Evolutionary conservation across 2,888 invertebrate species (phyloP).

Genomic region (Itoplectis maculator): DNA sequence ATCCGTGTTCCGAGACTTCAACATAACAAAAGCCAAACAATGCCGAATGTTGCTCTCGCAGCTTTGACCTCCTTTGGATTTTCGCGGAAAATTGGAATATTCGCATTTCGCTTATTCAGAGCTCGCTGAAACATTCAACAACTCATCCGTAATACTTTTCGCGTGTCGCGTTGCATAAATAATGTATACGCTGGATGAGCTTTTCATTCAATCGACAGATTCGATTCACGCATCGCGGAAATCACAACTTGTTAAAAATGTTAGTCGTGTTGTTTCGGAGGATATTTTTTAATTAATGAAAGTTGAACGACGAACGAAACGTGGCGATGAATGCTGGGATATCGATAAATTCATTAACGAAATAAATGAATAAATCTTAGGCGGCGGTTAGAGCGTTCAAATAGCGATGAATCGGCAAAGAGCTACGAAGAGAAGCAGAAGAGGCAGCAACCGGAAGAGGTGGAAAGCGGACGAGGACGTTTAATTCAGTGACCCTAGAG

Average conservation of each 20-base stretch:
- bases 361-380: conserved; percentile 15
- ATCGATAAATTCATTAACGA: conserved; percentile 38
- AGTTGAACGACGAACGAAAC: neutral
- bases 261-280: neutral
- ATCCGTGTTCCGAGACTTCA: neutral
- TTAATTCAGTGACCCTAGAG: conserved; percentile 54
- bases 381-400: conserved; percentile 13
- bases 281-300: neutral
- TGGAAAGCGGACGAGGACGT: conserved; percentile 27
- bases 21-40: neutral
- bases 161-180: neutral
- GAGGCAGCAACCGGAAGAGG: conserved; percentile 16
- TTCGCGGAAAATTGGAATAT: no score
- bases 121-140: neutral
- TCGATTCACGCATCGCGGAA: neutral
- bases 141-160: neutral
- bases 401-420: conserved; percentile 41
- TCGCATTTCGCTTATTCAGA: neutral
- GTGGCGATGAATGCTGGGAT: neutral
- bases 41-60: neutral
- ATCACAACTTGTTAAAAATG: neutral
- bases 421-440: conserved; percentile 10
- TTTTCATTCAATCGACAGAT: neutral
- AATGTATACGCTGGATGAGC: neutral
- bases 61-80: neutral